These are phyloP conservation scores for Agrotis exclamationis DNA, from an alignment of 2,888 invertebrate species.

Conservation along the genomic window DNA sequence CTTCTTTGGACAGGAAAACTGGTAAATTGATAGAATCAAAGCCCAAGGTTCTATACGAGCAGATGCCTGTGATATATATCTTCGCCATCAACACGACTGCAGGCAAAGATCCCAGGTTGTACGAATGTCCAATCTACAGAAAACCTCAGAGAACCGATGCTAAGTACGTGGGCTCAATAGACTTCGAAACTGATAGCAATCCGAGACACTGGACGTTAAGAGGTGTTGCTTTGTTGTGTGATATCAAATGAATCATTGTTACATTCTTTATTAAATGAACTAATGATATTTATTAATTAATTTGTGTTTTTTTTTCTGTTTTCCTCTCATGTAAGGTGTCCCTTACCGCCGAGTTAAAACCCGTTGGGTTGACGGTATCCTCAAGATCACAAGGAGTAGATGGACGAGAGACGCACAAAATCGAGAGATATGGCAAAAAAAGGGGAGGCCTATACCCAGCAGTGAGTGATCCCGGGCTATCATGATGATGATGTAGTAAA, in stretches of 20 bases:
- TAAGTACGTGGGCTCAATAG: conserved; percentile 98
- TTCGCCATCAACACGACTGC: conserved; percentile 98
- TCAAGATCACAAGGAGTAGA: too few species aligned
- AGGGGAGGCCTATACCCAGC: too few species aligned
- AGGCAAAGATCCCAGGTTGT: conserved; percentile 97
- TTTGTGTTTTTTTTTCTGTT: not conserved
- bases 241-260: conserved; percentile 94
- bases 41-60: conserved; percentile 97
- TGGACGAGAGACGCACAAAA: too few species aligned
- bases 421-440: too few species aligned
- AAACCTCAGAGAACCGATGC: conserved; percentile 98
- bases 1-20: conserved; percentile 96
- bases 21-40: conserved; percentile 98
- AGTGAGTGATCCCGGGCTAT: too few species aligned
- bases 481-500: too few species aligned
- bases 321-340: not conserved
- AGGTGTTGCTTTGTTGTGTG: conserved; percentile 98
- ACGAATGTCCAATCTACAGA: conserved; percentile 99
- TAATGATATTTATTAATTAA: not conserved
- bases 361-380: too few species aligned
- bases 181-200: conserved; percentile 97
- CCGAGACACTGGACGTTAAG: conserved; percentile 98
- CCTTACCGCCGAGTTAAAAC: too few species aligned
- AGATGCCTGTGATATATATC: conserved; percentile 99
- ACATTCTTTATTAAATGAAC: not conserved